A percentile compares a stretch with the other conserved stretches of the same genome.
phyloP scores from a whole-genome alignment of 2,888 invertebrate genomes.

The Spilarctia lutea region DNA sequence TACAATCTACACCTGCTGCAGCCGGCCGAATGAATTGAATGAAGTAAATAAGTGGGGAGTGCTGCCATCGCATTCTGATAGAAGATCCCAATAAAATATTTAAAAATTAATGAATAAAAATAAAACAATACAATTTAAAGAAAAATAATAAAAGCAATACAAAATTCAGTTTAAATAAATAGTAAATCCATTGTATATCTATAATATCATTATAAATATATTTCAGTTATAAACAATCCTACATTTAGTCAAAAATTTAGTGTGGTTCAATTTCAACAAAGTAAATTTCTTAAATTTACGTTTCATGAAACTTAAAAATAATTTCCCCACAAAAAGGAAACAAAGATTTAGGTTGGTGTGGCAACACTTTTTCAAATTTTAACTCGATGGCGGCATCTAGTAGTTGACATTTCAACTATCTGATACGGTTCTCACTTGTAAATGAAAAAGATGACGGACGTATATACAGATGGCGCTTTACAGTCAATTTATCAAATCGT shows the following conservation, averaged over 20 bases:
- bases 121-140: not conserved
- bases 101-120: not conserved
- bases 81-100: conserved; percentile 22
- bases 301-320: not conserved
- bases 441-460: not conserved
- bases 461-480: conserved; percentile 16
- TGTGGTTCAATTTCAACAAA: not conserved
- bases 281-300: not conserved
- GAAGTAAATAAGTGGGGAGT: conserved; percentile 57
- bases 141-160: not conserved
- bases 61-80: conserved; percentile 59
- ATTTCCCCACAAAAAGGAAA: not conserved
- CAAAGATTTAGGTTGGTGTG: not conserved
- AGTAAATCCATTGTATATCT: not conserved
- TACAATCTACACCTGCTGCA: conserved; percentile 58
- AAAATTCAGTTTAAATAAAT: not conserved
- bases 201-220: not conserved
- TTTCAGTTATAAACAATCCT: not conserved
- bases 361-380: conserved; percentile 32
- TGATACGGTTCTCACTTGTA: not conserved
- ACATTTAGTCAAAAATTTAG: no score
- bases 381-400: conserved; percentile 33
- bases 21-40: conserved; percentile 74
- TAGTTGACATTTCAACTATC: not conserved
- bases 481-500: not conserved